These are phyloP conservation scores for Caenorhabditis virilis DNA, from an alignment of 2,888 invertebrate species.

Conservation along the genomic window DNA sequence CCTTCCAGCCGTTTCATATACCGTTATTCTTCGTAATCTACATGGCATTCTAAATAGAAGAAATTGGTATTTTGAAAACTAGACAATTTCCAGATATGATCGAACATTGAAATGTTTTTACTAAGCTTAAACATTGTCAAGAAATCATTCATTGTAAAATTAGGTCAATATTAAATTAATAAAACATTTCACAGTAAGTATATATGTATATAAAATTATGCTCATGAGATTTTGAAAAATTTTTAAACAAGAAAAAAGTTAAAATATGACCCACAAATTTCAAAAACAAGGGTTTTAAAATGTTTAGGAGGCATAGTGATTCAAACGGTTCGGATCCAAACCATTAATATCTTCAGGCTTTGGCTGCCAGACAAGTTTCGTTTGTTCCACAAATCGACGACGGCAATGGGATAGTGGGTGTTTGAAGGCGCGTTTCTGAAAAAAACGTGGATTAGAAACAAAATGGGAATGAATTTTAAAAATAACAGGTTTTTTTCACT, in stretches of 20 bases:
- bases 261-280: too few relatives aligned
- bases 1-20: constrained; percentile 73
- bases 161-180: too few relatives aligned
- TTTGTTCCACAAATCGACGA: constrained; percentile 24
- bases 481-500: background rate
- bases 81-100: background rate
- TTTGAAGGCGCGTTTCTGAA: constrained; percentile 46
- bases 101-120: too few relatives aligned
- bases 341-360: constrained; percentile 5
- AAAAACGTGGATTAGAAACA: background rate
- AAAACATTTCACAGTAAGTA: too few relatives aligned
- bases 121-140: too few relatives aligned
- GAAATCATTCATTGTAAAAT: too few relatives aligned
- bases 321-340: constrained; percentile 42
- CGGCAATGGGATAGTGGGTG: constrained; percentile 41
- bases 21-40: constrained; percentile 51
- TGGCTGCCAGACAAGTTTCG: constrained; percentile 36
- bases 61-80: background rate
- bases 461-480: background rate
- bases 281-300: too few relatives aligned
- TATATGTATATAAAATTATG: too few relatives aligned
- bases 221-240: background rate
- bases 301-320: too few relatives aligned
- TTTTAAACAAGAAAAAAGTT: background rate
- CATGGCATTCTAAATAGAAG: constrained; percentile 40